phyloP scores from a whole-genome alignment of 1,140 invertebrate genomes.

The Zaprionus davidi region DNA sequence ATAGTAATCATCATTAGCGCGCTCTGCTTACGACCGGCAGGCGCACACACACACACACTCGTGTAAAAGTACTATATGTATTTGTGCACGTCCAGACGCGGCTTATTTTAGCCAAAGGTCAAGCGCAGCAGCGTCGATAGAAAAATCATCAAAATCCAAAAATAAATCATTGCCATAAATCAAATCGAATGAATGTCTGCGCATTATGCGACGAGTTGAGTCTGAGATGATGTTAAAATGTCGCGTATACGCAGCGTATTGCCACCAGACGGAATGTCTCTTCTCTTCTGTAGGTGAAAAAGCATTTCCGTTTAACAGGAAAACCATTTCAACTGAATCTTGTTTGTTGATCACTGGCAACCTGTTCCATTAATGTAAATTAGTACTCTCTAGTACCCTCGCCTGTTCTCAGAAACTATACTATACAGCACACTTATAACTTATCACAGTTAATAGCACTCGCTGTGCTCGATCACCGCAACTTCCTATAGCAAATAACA shows the following conservation, averaged over 20 bases:
- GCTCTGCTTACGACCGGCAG: slow-evolving; percentile 15
- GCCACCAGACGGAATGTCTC: slow-evolving; percentile 20
- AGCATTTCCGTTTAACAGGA: slow-evolving; percentile 72
- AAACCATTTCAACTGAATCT: slow-evolving; percentile 43
- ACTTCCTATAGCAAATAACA: slow-evolving; percentile 58
- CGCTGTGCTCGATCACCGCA: slow-evolving; percentile 33
- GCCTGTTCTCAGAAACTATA: slow-evolving; percentile 43
- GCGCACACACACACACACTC: neutral
- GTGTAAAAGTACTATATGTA: slow-evolving; percentile 11
- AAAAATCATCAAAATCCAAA: slow-evolving; percentile 54
- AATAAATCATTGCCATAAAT: slow-evolving; percentile 46
- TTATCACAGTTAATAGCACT: slow-evolving; percentile 36
- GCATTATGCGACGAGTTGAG: slow-evolving; percentile 29
- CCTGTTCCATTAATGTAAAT: slow-evolving; percentile 34
- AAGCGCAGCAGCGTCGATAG: slow-evolving; percentile 57
- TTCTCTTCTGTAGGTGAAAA: slow-evolving; percentile 27
- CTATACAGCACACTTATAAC: neutral
- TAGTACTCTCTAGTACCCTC: neutral
- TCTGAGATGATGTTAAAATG: slow-evolving; percentile 20
- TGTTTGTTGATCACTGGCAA: slow-evolving; percentile 37
- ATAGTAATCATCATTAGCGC: slow-evolving; percentile 74
- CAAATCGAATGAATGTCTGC: slow-evolving; percentile 33
- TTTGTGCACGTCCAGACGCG: slow-evolving; percentile 52
- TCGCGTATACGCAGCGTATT: slow-evolving; percentile 12
- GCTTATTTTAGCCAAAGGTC: slow-evolving; percentile 73